Evolutionary conservation across 2,888 invertebrate species (phyloP).

Genomic region (Leucania comma): DNA sequence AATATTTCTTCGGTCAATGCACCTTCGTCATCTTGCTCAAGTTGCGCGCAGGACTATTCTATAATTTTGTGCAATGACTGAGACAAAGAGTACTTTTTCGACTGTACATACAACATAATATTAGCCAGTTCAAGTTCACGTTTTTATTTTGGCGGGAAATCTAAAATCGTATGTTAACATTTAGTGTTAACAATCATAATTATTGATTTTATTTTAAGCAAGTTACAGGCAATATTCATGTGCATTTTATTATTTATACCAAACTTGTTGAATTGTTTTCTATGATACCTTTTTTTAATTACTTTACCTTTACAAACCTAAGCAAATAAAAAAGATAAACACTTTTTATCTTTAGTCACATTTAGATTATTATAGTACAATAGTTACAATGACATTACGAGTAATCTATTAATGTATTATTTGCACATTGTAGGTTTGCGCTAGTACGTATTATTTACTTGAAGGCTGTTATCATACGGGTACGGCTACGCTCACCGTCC

Average conservation of each 20-base stretch:
- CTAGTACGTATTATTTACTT: conserved; percentile 25
- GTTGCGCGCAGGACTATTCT: background rate
- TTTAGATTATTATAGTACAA: background rate
- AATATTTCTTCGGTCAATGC: background rate
- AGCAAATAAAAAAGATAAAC: background rate
- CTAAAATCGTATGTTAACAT: background rate
- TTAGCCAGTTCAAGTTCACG: conserved; percentile 44
- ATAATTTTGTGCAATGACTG: background rate
- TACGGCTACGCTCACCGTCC: conserved; percentile 34
- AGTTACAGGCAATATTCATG: background rate
- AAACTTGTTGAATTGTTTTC: background rate
- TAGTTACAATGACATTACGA: background rate
- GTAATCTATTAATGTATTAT: conserved; percentile 7
- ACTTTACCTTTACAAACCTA: background rate
- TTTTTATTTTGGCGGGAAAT: conserved; percentile 44
- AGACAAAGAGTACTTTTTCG: too few relatives aligned
- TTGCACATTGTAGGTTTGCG: conserved; percentile 18
- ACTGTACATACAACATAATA: too few relatives aligned
- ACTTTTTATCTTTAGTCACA: background rate
- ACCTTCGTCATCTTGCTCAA: background rate
- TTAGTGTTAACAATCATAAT: background rate
- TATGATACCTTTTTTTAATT: background rate
- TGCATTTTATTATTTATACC: background rate
- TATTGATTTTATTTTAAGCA: too few relatives aligned
- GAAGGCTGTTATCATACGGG: conserved; percentile 50